phyloP scores from a whole-genome alignment of 2,888 invertebrate species.

The Rutpela maculata region DNA sequence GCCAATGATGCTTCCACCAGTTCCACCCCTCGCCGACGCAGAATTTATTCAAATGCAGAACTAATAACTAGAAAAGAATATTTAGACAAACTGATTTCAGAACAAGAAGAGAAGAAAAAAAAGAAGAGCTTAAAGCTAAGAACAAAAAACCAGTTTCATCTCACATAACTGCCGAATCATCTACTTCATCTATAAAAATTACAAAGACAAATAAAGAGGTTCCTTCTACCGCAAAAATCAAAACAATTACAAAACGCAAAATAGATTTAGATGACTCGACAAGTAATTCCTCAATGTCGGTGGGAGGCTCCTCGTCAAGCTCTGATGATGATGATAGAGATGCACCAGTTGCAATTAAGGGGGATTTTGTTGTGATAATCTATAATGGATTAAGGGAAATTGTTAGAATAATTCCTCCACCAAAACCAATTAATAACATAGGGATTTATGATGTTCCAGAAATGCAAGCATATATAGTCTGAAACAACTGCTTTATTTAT shows the following conservation, averaged over 20 bases:
- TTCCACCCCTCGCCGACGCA: not conserved
- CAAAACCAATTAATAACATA: no score
- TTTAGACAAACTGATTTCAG: not conserved
- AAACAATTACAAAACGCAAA: not conserved
- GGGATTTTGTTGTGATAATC: no score
- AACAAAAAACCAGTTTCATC: not conserved
- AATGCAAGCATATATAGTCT: no score
- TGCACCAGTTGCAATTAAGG: no score
- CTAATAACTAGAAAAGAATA: not conserved
- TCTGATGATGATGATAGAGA: no score
- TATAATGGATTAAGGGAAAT: no score
- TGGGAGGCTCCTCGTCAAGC: no score
- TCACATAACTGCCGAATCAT: not conserved
- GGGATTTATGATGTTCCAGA: no score
- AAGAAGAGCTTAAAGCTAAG: not conserved
- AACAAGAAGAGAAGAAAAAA: not conserved
- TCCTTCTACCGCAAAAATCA: not conserved
- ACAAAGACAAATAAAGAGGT: not conserved
- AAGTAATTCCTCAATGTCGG: no score
- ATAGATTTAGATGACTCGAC: not conserved
- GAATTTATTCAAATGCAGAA: not conserved
- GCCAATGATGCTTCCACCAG: not conserved
- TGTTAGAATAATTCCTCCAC: no score
- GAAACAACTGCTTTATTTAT: no score
- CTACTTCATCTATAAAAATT: not conserved